Evolutionary conservation across 2,113 vertebrate species (phyloP).

Genomic region (Misgurnus mizolepis): DNA sequence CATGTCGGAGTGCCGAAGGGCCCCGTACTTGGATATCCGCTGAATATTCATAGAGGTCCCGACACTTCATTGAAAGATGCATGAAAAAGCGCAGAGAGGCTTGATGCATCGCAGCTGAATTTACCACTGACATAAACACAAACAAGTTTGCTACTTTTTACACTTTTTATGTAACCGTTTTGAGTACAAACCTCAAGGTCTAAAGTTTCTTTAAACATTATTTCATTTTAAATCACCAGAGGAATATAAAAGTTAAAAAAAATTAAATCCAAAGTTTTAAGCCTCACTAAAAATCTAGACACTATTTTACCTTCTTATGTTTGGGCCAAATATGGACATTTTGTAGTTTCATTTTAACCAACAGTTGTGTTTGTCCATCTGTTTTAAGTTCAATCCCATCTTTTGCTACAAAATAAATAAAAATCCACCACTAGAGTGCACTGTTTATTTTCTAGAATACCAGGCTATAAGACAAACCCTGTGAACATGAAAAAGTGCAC

Average conservation of each 20-base stretch:
- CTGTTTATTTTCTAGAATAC: slow-evolving; percentile 34
- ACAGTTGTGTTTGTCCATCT: neutral
- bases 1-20: slow-evolving; percentile 18
- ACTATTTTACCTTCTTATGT: too few species aligned
- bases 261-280: too few species aligned
- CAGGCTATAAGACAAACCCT: neutral
- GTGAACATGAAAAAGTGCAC: neutral
- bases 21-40: slow-evolving; percentile 46
- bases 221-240: neutral
- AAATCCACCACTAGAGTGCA: slow-evolving; percentile 49
- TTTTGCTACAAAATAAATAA: neutral
- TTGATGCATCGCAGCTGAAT: neutral
- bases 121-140: neutral
- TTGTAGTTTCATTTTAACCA: too few species aligned
- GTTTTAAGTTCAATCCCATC: neutral
- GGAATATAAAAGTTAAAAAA: too few species aligned
- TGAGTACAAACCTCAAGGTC: too few species aligned
- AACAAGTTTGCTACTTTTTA: too few species aligned
- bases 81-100: neutral
- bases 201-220: neutral
- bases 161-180: too few species aligned
- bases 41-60: slow-evolving; percentile 56
- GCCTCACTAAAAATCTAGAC: too few species aligned
- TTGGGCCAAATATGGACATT: too few species aligned
- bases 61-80: slow-evolving; percentile 20